phyloP scores from a whole-genome alignment of 2,888 invertebrate genomes.

The Neoscelio sp. region DNA sequence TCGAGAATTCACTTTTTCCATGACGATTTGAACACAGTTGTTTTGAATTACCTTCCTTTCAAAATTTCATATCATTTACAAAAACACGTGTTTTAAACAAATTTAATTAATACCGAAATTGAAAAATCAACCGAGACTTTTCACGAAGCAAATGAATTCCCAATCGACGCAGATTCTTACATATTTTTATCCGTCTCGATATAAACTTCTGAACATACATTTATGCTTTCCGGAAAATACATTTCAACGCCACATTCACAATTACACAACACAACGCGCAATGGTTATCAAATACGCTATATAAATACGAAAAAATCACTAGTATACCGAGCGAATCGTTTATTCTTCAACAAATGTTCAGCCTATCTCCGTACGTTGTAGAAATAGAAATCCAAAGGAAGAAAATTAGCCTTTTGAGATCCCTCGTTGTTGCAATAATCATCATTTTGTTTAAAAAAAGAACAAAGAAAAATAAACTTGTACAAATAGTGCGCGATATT shows the following conservation, averaged over 20 bases:
- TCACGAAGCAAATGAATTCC: constrained; percentile 32
- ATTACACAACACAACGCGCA: constrained; percentile 70
- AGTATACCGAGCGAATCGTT: constrained; percentile 71
- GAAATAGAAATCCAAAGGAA: constrained; percentile 67
- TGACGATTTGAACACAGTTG: background rate
- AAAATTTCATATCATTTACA: no score
- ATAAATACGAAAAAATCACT: constrained; percentile 76
- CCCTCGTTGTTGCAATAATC: constrained; percentile 65
- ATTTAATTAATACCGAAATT: no score
- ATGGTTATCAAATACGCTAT: constrained; percentile 75
- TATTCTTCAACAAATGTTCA: constrained; percentile 48
- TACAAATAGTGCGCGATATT: constrained; percentile 68
- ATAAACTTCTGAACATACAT: constrained; percentile 21
- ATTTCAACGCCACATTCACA: constrained; percentile 34
- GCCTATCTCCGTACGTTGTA: constrained; percentile 48
- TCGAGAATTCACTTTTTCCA: constrained; percentile 27
- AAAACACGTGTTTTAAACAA: no score
- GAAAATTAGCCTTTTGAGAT: constrained; percentile 71
- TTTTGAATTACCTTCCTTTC: no score
- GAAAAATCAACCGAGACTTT: no score
- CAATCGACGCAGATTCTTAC: constrained; percentile 12
- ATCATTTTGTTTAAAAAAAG: constrained; percentile 48
- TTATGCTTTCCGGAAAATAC: constrained; percentile 53
- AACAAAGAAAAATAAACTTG: constrained; percentile 34
- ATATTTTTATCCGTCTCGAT: constrained; percentile 11